phyloP scores from a whole-genome alignment of 2,113 vertebrate species.

The Phocoena sinus region DNA sequence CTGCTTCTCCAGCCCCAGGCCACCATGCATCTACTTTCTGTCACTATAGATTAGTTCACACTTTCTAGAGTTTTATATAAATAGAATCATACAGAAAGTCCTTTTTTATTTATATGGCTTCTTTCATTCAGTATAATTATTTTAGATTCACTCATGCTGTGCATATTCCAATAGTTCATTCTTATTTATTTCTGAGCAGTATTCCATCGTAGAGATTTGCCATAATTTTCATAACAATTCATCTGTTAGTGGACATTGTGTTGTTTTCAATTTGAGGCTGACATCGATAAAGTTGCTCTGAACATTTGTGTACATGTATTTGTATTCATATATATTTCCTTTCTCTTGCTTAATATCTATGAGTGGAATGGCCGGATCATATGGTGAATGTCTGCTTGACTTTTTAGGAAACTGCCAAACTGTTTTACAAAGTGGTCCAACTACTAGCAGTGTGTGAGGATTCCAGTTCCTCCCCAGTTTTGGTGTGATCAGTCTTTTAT shows the following conservation, averaged over 20 bases:
- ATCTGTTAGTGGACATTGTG: neutral
- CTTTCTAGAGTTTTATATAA: neutral
- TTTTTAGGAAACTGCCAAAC: neutral
- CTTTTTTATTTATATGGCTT: neutral
- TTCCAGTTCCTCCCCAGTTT: neutral
- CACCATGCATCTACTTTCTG: neutral
- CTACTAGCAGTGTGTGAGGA: neutral
- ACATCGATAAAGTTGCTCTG: neutral
- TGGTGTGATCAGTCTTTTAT: neutral
- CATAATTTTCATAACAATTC: neutral
- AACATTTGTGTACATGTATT: neutral
- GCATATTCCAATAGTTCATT: neutral
- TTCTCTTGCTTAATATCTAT: neutral
- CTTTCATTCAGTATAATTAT: neutral
- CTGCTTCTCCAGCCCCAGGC: neutral
- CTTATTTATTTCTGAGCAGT: neutral
- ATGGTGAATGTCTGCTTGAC: neutral
- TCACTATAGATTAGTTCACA: neutral
- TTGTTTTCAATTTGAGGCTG: neutral
- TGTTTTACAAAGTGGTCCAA: neutral
- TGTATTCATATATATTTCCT: neutral
- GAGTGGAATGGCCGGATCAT: neutral
- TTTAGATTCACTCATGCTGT: neutral
- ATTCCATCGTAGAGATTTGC: neutral
- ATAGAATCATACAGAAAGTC: neutral